phyloP scores from a whole-genome alignment of 2,888 invertebrate genomes.

The Lithophane socia region DNA sequence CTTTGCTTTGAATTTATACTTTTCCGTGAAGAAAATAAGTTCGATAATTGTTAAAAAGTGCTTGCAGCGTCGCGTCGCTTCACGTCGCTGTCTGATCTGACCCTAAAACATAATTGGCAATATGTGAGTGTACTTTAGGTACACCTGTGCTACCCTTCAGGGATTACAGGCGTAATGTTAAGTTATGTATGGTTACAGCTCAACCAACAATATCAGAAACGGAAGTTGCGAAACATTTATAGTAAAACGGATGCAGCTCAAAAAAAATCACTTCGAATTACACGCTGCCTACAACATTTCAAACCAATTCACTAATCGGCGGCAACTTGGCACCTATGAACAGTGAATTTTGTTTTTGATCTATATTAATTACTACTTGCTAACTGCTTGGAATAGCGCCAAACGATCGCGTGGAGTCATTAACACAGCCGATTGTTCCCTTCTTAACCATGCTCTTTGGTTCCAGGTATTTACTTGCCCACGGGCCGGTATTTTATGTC shows the following conservation, averaged over 20 bases:
- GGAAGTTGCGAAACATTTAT: neutral
- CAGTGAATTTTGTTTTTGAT: conserved; percentile 62
- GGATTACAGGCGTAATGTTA: too few relatives aligned
- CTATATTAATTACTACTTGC: conserved; percentile 65
- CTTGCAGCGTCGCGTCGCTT: too few relatives aligned
- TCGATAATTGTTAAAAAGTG: too few relatives aligned
- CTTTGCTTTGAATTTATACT: too few relatives aligned
- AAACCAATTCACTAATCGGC: conserved; percentile 46
- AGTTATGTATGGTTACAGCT: too few relatives aligned
- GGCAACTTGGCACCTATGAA: conserved; percentile 60
- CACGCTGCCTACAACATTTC: conserved; percentile 16
- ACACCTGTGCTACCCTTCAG: too few relatives aligned
- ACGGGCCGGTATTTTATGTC: conserved; percentile 91
- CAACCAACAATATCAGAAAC: too few relatives aligned
- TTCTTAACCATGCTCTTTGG: conserved; percentile 58
- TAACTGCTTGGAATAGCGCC: conserved; percentile 61
- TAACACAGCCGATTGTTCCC: conserved; percentile 64
- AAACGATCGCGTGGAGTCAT: conserved; percentile 62
- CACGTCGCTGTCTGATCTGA: too few relatives aligned
- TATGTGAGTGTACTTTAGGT: too few relatives aligned
- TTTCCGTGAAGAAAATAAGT: too few relatives aligned
- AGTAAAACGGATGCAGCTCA: neutral
- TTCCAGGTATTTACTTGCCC: conserved; percentile 90
- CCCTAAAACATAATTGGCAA: too few relatives aligned
- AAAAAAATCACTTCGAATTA: conserved; percentile 27